Conservation (phyloP, 92 coral and sea anemone genomes). For the Actinernus sp. region DNA sequence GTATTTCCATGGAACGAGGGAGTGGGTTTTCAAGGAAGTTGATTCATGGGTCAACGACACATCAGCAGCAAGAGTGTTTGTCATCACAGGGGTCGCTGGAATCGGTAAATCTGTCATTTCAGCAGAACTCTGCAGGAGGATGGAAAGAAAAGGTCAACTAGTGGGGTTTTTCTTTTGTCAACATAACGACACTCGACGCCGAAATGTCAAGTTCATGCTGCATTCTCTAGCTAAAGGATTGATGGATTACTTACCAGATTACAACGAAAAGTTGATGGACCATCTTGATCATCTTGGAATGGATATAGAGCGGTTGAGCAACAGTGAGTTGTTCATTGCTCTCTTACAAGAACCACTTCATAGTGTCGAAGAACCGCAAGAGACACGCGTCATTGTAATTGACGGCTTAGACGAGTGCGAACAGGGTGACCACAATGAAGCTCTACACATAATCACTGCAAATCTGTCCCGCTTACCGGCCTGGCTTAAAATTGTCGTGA, state of each 20-base stretch:
- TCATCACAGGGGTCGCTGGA: conserved; percentile 64
- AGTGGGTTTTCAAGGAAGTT: conserved; percentile 56
- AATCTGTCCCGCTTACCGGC: conserved; percentile 59
- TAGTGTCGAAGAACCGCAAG: conserved; percentile 47
- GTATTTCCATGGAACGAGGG: conserved; percentile 51
- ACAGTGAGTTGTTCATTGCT: conserved; percentile 47
- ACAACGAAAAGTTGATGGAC: conserved; percentile 50
- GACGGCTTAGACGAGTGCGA: conserved; percentile 79
- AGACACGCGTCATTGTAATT: conserved; percentile 41
- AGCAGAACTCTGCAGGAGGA: conserved; percentile 44
- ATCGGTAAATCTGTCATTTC: conserved; percentile 78
- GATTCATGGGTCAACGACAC: conserved; percentile 42
- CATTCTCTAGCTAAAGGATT: conserved; percentile 71
- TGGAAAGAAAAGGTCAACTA: conserved; percentile 23
- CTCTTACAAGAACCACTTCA: conserved; percentile 68
- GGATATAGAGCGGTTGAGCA: conserved; percentile 30
- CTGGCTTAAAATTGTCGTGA: conserved; percentile 67
- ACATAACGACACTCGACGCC: conserved; percentile 51
- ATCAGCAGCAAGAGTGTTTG: conserved; percentile 45
- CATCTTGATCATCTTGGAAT: conserved; percentile 21
- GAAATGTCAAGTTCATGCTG: conserved; percentile 54
- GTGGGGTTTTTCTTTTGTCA: conserved; percentile 71
- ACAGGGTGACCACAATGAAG: conserved; percentile 30
- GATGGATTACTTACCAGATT: conserved; percentile 46
- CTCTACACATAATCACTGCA: conserved; percentile 38